Evolutionary conservation across 2,888 invertebrate species (phyloP).

Genomic region (Eulithis prunata): DNA sequence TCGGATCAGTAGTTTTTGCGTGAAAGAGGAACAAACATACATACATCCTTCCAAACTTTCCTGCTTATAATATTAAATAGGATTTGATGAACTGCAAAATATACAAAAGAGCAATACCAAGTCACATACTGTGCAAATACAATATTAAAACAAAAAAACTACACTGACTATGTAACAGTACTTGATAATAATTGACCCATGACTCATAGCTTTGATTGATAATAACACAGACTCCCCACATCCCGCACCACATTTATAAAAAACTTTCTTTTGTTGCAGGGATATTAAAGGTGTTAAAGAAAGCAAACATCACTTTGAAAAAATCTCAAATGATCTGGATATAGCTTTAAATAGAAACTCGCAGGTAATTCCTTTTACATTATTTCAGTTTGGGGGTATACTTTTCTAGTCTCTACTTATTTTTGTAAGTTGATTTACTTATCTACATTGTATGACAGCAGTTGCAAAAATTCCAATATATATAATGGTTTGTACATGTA

Average conservation of each 20-base stretch:
- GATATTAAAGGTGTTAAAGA: constrained; percentile 96
- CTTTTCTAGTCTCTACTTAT: too few relatives aligned
- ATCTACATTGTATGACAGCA: not conserved
- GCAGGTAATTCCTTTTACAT: constrained; percentile 78
- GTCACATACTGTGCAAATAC: too few relatives aligned
- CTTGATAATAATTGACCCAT: constrained; percentile 25
- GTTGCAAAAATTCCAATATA: not conserved
- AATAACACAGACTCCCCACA: constrained; percentile 40
- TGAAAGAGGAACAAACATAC: too few relatives aligned
- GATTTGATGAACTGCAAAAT: too few relatives aligned
- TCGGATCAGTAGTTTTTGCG: too few relatives aligned
- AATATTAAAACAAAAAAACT: too few relatives aligned
- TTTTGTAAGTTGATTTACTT: not conserved
- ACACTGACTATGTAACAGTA: not conserved
- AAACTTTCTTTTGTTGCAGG: constrained; percentile 78
- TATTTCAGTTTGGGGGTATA: too few relatives aligned
- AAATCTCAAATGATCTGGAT: constrained; percentile 96
- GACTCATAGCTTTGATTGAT: constrained; percentile 45
- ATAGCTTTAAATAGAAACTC: constrained; percentile 93
- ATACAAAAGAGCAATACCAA: too few relatives aligned
- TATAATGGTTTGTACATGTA: not conserved
- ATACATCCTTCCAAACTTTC: too few relatives aligned
- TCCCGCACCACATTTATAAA: constrained; percentile 35
- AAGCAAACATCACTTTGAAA: constrained; percentile 95
- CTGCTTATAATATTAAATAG: too few relatives aligned